Conservation (phyloP, 2,888 invertebrate genomes). For the Eupithecia pulchellata region DNA sequence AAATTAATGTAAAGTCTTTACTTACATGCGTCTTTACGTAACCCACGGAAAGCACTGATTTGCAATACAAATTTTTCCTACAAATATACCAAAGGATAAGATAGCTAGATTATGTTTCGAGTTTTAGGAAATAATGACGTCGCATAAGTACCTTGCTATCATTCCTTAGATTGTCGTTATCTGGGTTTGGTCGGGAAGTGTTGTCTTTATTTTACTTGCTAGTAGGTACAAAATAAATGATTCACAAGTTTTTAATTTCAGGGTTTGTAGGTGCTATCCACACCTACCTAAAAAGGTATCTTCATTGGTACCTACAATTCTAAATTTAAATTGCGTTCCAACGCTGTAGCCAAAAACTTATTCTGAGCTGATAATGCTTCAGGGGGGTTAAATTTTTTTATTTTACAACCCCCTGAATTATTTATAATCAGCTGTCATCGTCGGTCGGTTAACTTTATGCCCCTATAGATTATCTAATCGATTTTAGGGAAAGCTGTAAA, state of each 20-base stretch:
- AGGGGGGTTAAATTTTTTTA: too few species aligned
- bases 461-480: too few species aligned
- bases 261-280: too few species aligned
- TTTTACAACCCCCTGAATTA: too few species aligned
- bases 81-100: constrained; percentile 26
- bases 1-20: background rate
- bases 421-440: too few species aligned
- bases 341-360: too few species aligned
- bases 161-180: constrained; percentile 1
- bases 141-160: constrained; percentile 6
- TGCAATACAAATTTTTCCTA: constrained; percentile 1
- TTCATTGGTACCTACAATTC: too few species aligned
- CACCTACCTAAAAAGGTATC: too few species aligned
- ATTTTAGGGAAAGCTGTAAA: too few species aligned
- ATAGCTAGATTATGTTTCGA: constrained; percentile 20
- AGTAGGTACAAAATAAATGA: background rate
- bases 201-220: constrained; percentile 9
- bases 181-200: constrained; percentile 15
- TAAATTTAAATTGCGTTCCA: too few species aligned
- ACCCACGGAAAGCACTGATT: constrained; percentile 20
- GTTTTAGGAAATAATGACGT: constrained; percentile 9
- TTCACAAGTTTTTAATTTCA: background rate
- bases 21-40: constrained; percentile 21
- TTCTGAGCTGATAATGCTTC: too few species aligned
- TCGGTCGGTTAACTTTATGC: too few species aligned